Conservation (phyloP, 2,888 invertebrate species). For the Xylota sylvarum region DNA sequence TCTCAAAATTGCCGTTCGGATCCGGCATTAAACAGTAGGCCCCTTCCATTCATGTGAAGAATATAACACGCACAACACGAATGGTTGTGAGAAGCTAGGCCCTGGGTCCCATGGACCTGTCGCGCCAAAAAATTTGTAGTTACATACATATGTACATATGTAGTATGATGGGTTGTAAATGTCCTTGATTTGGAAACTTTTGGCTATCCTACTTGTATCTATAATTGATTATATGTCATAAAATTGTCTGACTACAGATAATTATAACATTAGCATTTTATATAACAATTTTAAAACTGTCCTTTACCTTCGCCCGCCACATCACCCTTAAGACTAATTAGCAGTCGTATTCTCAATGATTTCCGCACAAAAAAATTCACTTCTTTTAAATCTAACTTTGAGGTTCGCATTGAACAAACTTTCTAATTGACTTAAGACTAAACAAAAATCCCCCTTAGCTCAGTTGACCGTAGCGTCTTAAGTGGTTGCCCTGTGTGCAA, state of each 20-base stretch:
- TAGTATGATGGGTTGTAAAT: too few relatives aligned
- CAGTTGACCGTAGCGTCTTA: slow-evolving; percentile 73
- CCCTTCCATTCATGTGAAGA: too few relatives aligned
- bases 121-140: too few relatives aligned
- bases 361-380: slow-evolving; percentile 37
- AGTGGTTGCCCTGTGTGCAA: slow-evolving; percentile 65
- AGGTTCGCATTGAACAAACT: slow-evolving; percentile 50
- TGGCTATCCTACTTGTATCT: background rate
- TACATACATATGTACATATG: too few relatives aligned
- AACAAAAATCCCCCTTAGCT: slow-evolving; percentile 68
- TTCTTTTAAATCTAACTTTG: slow-evolving; percentile 44
- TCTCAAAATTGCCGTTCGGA: too few relatives aligned
- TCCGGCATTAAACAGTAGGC: too few relatives aligned
- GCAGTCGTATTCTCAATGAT: slow-evolving; percentile 55
- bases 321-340: slow-evolving; percentile 61
- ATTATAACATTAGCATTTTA: slow-evolving; percentile 13
- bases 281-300: too few relatives aligned
- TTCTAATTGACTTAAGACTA: slow-evolving; percentile 72
- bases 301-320: background rate
- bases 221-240: too few relatives aligned
- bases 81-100: too few relatives aligned
- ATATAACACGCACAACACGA: too few relatives aligned
- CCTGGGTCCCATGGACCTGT: too few relatives aligned
- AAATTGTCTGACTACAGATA: background rate
- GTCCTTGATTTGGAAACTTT: background rate